A percentile compares a stretch with the other conserved stretches of the same genome.
Evolutionary conservation across 2,797 vertebrate species (phyloP).

Genomic region (Acipenser ruthenus): DNA sequence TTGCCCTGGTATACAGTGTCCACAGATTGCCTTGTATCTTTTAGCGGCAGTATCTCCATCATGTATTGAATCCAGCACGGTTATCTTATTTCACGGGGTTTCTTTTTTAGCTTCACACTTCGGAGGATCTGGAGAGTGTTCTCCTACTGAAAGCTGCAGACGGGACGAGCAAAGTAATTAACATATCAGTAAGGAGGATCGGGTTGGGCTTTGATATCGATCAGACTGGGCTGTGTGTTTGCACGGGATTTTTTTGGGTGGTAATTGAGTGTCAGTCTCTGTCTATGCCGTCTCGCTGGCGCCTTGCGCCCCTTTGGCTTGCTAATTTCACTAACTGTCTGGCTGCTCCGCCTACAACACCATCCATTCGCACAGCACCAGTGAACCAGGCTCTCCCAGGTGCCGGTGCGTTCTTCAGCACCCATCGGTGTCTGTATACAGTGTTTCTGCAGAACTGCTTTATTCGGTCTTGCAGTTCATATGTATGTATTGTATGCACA

Average conservation of each 20-base stretch:
- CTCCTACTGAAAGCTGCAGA: conserved; percentile 17
- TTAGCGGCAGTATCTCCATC: too few species aligned
- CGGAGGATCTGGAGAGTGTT: background rate
- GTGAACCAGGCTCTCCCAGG: conserved; percentile 22
- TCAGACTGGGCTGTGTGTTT: conserved; percentile 50
- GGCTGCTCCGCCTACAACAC: conserved; percentile 47
- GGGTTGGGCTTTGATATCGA: conserved; percentile 52
- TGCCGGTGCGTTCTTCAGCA: conserved; percentile 21
- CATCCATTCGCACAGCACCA: conserved; percentile 41
- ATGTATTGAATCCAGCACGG: too few species aligned
- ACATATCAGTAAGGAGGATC: conserved; percentile 46
- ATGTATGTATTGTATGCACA: too few species aligned
- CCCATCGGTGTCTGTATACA: background rate
- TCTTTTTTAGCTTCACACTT: too few species aligned
- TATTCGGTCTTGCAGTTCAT: too few species aligned
- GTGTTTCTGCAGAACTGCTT: too few species aligned
- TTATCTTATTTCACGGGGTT: too few species aligned
- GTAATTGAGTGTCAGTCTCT: conserved; percentile 62
- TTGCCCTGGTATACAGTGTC: too few species aligned
- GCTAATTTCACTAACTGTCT: conserved; percentile 70
- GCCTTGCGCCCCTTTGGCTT: conserved; percentile 74
- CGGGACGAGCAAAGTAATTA: conserved; percentile 45
- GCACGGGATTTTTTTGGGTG: conserved; percentile 56
- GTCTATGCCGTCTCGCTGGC: conserved; percentile 72
- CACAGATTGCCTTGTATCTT: too few species aligned